Evolutionary conservation across 2,113 vertebrate genomes (phyloP).

Genomic region (Melanocharis versteri): DNA sequence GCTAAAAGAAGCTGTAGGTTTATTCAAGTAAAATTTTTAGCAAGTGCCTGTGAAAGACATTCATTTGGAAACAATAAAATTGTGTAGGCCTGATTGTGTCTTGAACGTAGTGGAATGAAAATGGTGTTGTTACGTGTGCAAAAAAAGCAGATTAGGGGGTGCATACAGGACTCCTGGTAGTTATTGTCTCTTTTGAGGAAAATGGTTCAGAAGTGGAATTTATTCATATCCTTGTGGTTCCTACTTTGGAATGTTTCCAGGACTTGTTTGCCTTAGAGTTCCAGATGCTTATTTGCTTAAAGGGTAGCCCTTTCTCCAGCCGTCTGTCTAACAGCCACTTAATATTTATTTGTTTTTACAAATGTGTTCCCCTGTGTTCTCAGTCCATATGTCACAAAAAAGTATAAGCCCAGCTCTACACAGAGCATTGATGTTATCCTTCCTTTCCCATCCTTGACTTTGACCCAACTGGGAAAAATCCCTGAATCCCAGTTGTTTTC

Average conservation of each 20-base stretch:
- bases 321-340: not conserved
- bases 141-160: not conserved
- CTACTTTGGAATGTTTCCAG: constrained; percentile 26
- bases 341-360: constrained; percentile 35
- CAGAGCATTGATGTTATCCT: not conserved
- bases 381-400: not conserved
- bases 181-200: not conserved
- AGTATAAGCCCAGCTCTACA: not conserved
- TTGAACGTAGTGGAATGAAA: not conserved
- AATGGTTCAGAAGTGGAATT: not conserved
- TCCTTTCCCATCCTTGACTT: not conserved
- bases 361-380: not conserved
- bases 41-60: not conserved
- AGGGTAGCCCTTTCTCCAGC: constrained; percentile 27
- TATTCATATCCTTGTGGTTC: constrained; percentile 1
- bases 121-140: not conserved
- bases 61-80: not conserved
- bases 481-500: not conserved
- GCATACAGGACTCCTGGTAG: not conserved
- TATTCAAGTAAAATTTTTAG: constrained; percentile 5
- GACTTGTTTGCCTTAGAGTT: constrained; percentile 26
- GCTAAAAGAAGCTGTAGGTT: not conserved
- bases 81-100: not conserved
- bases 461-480: not conserved
- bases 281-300: constrained; percentile 34